Evolutionary conservation across 2,797 vertebrate species (phyloP).

Genomic region (Dromococcyx pavoninus): DNA sequence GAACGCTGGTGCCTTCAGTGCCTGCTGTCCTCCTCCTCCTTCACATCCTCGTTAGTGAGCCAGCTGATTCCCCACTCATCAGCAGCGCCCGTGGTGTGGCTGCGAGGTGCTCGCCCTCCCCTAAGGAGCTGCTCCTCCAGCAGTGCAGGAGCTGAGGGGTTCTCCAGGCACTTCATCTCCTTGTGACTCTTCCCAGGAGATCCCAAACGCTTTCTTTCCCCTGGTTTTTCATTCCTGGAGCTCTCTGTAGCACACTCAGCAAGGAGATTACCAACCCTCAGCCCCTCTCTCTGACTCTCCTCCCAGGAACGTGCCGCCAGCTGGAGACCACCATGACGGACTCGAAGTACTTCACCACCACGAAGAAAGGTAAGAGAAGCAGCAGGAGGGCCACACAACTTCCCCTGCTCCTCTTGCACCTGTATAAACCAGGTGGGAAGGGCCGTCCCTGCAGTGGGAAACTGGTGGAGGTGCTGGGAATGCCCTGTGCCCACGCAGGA

Average conservation of each 20-base stretch:
- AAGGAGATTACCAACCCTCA: background rate
- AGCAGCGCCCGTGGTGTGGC: background rate
- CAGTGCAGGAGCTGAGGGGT: background rate
- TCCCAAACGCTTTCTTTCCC: background rate
- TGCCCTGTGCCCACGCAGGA: fast-evolving
- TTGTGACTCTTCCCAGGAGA: background rate
- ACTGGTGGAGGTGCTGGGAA: background rate
- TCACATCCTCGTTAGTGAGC: background rate
- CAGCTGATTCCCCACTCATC: background rate
- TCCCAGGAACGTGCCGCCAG: slow-evolving; percentile 73
- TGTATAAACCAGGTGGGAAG: fast-evolving
- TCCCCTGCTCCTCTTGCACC: background rate
- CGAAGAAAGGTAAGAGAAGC: slow-evolving; percentile 90
- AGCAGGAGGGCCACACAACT: fast-evolving
- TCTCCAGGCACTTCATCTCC: background rate
- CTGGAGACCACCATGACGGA: slow-evolving; percentile 93
- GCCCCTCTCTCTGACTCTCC: background rate
- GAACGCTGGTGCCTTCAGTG: background rate
- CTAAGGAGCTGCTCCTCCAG: background rate
- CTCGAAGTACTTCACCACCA: slow-evolving; percentile 99
- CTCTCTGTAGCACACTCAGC: fast-evolving
- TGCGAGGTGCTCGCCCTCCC: background rate
- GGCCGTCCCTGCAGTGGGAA: background rate
- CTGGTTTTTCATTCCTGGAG: background rate
- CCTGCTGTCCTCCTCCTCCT: background rate